Evolutionary conservation across 2,888 invertebrate species (phyloP).

Genomic region (Hirtodrosophila alboralis): DNA sequence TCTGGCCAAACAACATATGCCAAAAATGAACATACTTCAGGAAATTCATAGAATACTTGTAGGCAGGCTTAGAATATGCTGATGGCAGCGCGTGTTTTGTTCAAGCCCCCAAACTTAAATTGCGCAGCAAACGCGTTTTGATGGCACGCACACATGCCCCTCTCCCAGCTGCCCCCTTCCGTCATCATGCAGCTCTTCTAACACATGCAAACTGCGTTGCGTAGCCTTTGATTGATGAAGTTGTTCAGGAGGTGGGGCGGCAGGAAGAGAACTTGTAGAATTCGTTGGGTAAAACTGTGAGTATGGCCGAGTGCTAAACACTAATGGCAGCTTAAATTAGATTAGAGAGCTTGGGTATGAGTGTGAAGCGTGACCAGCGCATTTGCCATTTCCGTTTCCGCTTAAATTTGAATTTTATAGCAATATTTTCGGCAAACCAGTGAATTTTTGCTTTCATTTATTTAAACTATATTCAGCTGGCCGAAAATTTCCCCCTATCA

Average conservation of each 20-base stretch:
- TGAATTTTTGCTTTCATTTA: constrained; percentile 52
- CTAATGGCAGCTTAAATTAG: constrained; percentile 80
- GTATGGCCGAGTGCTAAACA: constrained; percentile 65
- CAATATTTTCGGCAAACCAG: constrained; percentile 24
- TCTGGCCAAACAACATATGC: constrained; percentile 50
- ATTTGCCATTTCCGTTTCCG: constrained; percentile 57
- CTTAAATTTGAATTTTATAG: constrained; percentile 66
- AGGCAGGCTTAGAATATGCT: constrained; percentile 35
- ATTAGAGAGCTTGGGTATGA: constrained; percentile 47
- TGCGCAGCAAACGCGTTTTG: constrained; percentile 52
- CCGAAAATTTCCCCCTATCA: constrained; percentile 48
- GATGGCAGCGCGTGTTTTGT: constrained; percentile 58
- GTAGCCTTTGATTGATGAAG: constrained; percentile 73
- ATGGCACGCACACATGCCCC: constrained; percentile 28
- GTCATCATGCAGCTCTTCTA: neutral
- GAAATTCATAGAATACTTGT: constrained; percentile 52
- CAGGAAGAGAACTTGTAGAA: neutral
- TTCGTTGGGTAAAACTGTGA: constrained; percentile 12
- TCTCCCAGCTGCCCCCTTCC: neutral
- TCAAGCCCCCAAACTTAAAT: constrained; percentile 69
- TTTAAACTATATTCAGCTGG: constrained; percentile 65
- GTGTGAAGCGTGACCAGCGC: constrained; percentile 69
- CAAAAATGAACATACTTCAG: constrained; percentile 38
- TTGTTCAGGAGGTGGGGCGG: constrained; percentile 25
- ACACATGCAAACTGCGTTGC: constrained; percentile 43